Evolutionary conservation across 2,113 vertebrate genomes (phyloP), one percentile per base, ranked within the genome.

Genomic region (Pelecanoides urinatrix): DNA sequence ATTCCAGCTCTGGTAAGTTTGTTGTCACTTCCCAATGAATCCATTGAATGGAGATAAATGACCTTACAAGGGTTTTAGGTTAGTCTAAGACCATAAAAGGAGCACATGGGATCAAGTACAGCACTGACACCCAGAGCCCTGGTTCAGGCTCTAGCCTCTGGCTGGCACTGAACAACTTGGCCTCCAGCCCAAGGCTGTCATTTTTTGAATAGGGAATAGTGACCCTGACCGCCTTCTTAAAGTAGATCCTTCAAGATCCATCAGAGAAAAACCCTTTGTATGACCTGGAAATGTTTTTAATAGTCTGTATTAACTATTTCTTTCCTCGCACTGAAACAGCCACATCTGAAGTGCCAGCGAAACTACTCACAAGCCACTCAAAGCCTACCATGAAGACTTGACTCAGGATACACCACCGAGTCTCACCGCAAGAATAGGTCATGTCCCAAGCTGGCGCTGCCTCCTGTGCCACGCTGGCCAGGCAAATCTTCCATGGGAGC

Each of bases 391-490:
- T 2, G 16, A 95, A 22, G 40, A 61, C 32, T 8, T n/a, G 21
- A 30, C 62, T 61, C 26, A 21, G 13, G 71, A 55, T 22, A 66
- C 11, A 78, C 4, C 44, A 74, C 40, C 19, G 47, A n/a, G 34
- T 34, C 36, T 58, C 44, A 55, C 22, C 3, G 2, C 49, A 53
- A 80, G 45, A 79, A 40, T 0, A 7, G 63, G 42, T 36, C 30
- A 34, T 2, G 1, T 40, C 10, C 20, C 38, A 76, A 52, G 58
- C 3, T 1, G 2, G n/a, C 2, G 1, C 22, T 9, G 44, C 6
- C 49, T 32, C 56, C 58, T 52, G 29, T 18, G 55, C 36, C 30
- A 66, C 1, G 1, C 10, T 27, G 40, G 10, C 32, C 40, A 56
- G 30, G 36, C 34, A 86, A 52, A 76, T 3, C 14, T 47, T 16